phyloP scores from a whole-genome alignment of 53 echinoderm and acorn worm genomes.

The Henricia sp. region DNA sequence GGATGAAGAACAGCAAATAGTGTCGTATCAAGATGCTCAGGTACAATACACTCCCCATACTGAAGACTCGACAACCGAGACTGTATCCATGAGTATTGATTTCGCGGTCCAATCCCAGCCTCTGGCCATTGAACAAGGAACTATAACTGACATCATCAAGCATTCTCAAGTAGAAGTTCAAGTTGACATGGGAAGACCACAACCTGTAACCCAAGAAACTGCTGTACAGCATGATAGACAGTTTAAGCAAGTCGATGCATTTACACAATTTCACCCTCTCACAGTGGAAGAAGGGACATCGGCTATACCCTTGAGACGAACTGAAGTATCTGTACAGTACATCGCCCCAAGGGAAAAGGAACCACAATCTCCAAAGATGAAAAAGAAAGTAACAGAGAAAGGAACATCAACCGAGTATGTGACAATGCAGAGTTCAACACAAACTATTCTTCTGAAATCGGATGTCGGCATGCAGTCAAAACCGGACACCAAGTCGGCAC shows the following conservation, averaged over 20 bases:
- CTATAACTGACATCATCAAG: constrained; percentile 39
- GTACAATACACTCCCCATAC: constrained; percentile 52
- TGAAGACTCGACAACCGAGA: constrained; percentile 65
- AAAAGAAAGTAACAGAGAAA: constrained; percentile 22
- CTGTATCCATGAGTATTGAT: constrained; percentile 56
- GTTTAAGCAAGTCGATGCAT: constrained; percentile 37
- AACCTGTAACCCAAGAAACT: constrained; percentile 35
- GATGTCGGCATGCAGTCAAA: constrained; percentile 57
- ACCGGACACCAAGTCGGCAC: constrained; percentile 37
- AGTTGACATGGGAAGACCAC: constrained; percentile 45
- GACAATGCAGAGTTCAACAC: constrained; percentile 44
- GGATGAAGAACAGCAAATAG: constrained; percentile 20
- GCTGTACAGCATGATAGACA: constrained; percentile 58
- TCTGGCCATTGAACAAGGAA: constrained; percentile 70
- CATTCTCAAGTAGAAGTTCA: constrained; percentile 63
- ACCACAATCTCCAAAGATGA: constrained; percentile 12
- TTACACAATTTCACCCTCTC: constrained; percentile 63
- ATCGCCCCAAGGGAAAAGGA: constrained; percentile 42
- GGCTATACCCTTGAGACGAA: constrained; percentile 34
- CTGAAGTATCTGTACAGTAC: constrained; percentile 56
- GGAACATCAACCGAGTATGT: constrained; percentile 36
- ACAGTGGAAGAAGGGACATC: constrained; percentile 66
- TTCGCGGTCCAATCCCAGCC: constrained; percentile 68
- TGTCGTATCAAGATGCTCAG: constrained; percentile 54
- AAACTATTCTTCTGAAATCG: constrained; percentile 34